phyloP scores from a whole-genome alignment of 2,113 vertebrate genomes.

The Gambusia holbrooki region DNA sequence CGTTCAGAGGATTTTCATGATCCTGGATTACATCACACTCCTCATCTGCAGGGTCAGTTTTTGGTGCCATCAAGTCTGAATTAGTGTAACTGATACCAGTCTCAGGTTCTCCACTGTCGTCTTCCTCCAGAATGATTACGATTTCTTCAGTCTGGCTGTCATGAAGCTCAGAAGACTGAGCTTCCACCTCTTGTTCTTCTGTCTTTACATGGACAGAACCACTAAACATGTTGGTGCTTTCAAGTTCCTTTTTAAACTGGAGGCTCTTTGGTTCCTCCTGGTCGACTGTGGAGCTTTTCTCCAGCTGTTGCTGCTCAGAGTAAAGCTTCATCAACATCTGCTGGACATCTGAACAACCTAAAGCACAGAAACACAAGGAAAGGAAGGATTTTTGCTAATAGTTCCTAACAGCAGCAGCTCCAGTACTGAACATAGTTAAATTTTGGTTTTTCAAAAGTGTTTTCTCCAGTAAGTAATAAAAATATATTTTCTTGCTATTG shows the following conservation, averaged over 20 bases:
- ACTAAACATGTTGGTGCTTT: background rate
- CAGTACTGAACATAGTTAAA: too few species aligned
- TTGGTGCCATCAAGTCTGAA: background rate
- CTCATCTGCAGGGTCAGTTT: background rate
- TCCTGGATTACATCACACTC: background rate
- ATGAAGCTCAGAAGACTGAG: slow-evolving; percentile 8
- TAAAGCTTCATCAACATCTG: background rate
- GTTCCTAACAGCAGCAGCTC: too few species aligned
- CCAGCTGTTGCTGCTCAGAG: slow-evolving; percentile 3
- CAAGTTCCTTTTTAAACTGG: slow-evolving; percentile 5
- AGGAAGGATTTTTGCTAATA: too few species aligned
- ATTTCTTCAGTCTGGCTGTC: background rate
- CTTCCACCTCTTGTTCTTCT: slow-evolving; percentile 1
- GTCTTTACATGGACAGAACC: slow-evolving; percentile 1
- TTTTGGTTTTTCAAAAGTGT: too few species aligned
- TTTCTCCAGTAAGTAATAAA: too few species aligned
- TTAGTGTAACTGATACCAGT: background rate
- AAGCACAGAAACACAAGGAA: background rate
- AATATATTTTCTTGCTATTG: too few species aligned
- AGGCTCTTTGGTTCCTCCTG: background rate
- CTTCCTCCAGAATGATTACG: background rate
- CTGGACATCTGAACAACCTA: background rate
- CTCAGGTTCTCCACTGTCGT: background rate
- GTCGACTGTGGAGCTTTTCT: background rate
- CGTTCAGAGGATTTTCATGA: background rate